Base-by-base conservation (phyloP, 2,113 vertebrate genomes). In the Castor canadensis region DNA sequence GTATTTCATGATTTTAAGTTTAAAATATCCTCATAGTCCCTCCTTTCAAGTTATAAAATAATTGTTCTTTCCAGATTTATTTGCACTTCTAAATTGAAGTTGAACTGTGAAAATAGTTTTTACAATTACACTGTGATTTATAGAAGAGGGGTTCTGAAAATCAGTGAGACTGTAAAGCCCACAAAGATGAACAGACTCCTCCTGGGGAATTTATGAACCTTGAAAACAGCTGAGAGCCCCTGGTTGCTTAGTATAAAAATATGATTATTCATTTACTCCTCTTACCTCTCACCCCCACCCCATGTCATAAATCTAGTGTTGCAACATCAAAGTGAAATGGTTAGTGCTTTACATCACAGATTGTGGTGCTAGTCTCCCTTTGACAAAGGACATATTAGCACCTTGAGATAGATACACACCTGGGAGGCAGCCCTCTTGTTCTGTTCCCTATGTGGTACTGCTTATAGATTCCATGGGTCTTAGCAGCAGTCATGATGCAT, bases 141-240 rank as follows among this genome's bases (percentile, higher is more conserved):
- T 64, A 67, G 60, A 92, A 47, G 47, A 87, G 19, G 52, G 5
- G 66, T 81, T 80, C 56, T 81, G 64, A 80, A 96, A 80, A 96
- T 79, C 54, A 38, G 22, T 95, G 54, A 72, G 64, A 32, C 43
- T 94, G 24, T 94, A 80, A 81, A 87, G 47, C 86, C 62, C 58
- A 81, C 67, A 86, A 88, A 87, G 72, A 87, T 75, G 54, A 94
- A 45, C 10, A 92, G 56, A 83, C 17, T 71, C 15, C 24, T 92
- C n/a, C n/a, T 86, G 17, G 35, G 6, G 28, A 96, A 75, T 91
- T 94, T 66, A 91, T 91, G 66, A 88, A 93, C 76, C 72, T 84
- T 95, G 75, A 69, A 87, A 60, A 92, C 47, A 17, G 4, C 52
- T 83, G 47, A 95, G 72, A 83, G 30, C 10, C 11, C 45, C 38